phyloP scores from a whole-genome alignment of 1,140 invertebrate species.

The Drosophila carrolli region DNA sequence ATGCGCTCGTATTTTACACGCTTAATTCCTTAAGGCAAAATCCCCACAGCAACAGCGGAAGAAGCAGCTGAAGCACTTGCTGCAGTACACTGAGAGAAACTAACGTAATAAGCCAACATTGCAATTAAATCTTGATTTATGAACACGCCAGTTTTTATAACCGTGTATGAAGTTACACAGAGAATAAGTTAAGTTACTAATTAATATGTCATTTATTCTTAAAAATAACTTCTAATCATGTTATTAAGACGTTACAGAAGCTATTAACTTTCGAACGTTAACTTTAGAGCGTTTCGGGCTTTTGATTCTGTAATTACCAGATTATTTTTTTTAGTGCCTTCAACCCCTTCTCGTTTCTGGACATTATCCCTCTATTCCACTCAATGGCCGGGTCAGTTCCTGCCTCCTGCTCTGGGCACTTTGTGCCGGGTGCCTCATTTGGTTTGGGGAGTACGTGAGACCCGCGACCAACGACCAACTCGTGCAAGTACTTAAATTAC shows the following conservation, averaged over 20 bases:
- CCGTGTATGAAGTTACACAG: too few relatives aligned
- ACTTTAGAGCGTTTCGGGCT: too few relatives aligned
- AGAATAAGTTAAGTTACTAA: too few relatives aligned
- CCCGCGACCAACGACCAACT: slow-evolving; percentile 29
- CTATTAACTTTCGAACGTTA: too few relatives aligned
- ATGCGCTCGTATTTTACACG: slow-evolving; percentile 79
- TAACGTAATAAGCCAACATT: too few relatives aligned
- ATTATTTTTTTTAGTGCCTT: not conserved
- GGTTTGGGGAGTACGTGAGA: slow-evolving; percentile 26
- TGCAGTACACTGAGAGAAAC: slow-evolving; percentile 10
- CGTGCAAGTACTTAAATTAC: slow-evolving; percentile 64
- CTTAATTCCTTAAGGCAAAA: slow-evolving; percentile 69
- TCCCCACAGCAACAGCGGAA: slow-evolving; percentile 23
- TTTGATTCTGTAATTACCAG: too few relatives aligned
- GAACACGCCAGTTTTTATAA: too few relatives aligned
- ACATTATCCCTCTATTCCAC: not conserved
- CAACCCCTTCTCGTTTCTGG: not conserved
- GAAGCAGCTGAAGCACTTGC: slow-evolving; percentile 49
- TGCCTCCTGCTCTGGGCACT: slow-evolving; percentile 21
- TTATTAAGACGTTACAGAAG: too few relatives aligned
- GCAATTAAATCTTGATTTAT: too few relatives aligned
- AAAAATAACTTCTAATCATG: too few relatives aligned
- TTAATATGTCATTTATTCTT: too few relatives aligned
- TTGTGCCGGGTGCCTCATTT: slow-evolving; percentile 13
- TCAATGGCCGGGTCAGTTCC: not conserved